Evolutionary conservation across 2,888 invertebrate species (phyloP).

Genomic region (Sphecodes monilicornis): DNA sequence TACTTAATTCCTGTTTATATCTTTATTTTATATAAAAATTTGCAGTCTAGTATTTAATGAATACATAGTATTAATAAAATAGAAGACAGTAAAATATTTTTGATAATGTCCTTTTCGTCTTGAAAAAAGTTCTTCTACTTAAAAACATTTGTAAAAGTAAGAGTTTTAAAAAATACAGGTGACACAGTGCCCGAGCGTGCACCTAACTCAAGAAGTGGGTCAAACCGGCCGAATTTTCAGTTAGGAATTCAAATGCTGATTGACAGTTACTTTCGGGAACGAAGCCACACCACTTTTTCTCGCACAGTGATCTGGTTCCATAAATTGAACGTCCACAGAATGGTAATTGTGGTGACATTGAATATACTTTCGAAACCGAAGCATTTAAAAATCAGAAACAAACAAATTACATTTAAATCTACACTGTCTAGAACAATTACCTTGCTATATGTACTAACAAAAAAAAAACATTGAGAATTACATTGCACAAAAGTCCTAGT

Average conservation of each 20-base stretch:
- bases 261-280: not conserved
- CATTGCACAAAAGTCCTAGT: not conserved
- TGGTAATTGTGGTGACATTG: not conserved
- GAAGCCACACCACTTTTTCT: conserved; percentile 13
- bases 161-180: not conserved
- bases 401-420: not conserved
- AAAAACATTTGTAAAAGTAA: not conserved
- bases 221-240: conserved; percentile 15
- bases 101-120: too few species aligned
- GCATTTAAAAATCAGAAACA: not conserved
- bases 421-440: not conserved
- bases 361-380: not conserved
- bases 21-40: not conserved
- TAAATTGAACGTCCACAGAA: not conserved
- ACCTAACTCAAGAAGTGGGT: not conserved
- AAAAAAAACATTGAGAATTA: not conserved
- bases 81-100: not conserved
- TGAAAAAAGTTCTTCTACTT: not conserved
- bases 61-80: too few species aligned
- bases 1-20: too few species aligned
- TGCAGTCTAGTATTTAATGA: too few species aligned
- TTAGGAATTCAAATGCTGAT: conserved; percentile 7
- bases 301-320: not conserved
- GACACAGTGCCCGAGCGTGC: not conserved
- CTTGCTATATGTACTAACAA: too few species aligned